Evolutionary conservation across 2,113 vertebrate species (phyloP).

Genomic region (Myrmecophaga tridactyla): DNA sequence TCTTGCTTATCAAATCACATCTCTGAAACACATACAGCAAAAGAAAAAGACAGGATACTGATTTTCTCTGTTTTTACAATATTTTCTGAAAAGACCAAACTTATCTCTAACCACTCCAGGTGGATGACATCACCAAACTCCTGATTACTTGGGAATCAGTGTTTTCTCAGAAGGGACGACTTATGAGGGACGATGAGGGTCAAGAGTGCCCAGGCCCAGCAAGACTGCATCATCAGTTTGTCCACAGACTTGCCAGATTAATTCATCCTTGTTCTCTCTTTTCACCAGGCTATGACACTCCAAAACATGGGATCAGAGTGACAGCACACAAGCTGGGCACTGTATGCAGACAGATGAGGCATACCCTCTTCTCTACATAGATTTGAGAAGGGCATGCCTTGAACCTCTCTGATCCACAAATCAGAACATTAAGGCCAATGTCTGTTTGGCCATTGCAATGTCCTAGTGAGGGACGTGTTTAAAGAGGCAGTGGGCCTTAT

Average conservation of each 20-base stretch:
- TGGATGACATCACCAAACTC: not conserved
- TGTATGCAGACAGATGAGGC: not conserved
- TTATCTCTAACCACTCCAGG: not conserved
- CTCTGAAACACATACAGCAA: not conserved
- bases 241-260: not conserved
- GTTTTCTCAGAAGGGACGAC: not conserved
- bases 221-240: not conserved
- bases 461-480: not conserved
- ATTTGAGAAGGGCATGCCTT: not conserved
- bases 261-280: not conserved
- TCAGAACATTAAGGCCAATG: conserved; percentile 12
- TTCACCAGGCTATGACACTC: not conserved
- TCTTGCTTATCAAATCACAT: conserved; percentile 2
- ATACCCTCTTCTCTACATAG: not conserved
- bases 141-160: not conserved
- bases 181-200: not conserved
- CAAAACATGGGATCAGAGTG: not conserved
- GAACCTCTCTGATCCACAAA: not conserved
- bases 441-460: not conserved
- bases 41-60: not conserved
- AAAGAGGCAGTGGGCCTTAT: not conserved
- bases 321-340: not conserved
- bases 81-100: not conserved
- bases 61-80: not conserved
- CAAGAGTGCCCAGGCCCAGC: not conserved